These are phyloP conservation scores for Drepana falcataria DNA, from an alignment of 2,888 invertebrate species.

Conservation along the genomic window DNA sequence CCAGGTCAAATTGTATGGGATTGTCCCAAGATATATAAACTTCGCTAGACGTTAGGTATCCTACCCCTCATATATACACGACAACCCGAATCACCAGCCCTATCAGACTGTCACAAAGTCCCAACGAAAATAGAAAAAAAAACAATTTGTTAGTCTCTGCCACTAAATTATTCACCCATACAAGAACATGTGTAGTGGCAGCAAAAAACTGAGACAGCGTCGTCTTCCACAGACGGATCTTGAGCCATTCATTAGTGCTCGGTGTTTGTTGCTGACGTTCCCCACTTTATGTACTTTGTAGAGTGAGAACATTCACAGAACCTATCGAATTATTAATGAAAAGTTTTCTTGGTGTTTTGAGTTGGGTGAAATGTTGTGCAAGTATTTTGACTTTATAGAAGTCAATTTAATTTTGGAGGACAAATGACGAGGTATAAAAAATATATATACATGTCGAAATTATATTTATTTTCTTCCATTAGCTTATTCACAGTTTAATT, in stretches of 20 bases:
- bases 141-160: conserved; percentile 6
- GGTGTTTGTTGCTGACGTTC: conserved; percentile 35
- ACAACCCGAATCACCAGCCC: background rate
- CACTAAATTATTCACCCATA: conserved; percentile 42
- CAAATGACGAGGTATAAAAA: too few species aligned
- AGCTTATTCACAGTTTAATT: too few species aligned
- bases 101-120: conserved; percentile 1
- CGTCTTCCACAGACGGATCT: conserved; percentile 26
- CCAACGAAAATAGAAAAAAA: conserved; percentile 1
- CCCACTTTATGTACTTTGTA: conserved; percentile 9
- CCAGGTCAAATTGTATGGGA: too few species aligned
- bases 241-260: conserved; percentile 51
- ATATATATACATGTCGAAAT: too few species aligned
- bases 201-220: conserved; percentile 53
- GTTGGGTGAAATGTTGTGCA: too few species aligned
- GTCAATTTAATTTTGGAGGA: too few species aligned
- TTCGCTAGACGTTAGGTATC: background rate
- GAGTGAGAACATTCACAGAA: background rate
- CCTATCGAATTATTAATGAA: background rate
- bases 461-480: too few species aligned
- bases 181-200: conserved; percentile 31
- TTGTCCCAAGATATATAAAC: too few species aligned
- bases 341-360: background rate
- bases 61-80: background rate
- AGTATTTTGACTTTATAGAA: too few species aligned